phyloP scores from a whole-genome alignment of 2,797 vertebrate genomes.

The Acanthornis magna region DNA sequence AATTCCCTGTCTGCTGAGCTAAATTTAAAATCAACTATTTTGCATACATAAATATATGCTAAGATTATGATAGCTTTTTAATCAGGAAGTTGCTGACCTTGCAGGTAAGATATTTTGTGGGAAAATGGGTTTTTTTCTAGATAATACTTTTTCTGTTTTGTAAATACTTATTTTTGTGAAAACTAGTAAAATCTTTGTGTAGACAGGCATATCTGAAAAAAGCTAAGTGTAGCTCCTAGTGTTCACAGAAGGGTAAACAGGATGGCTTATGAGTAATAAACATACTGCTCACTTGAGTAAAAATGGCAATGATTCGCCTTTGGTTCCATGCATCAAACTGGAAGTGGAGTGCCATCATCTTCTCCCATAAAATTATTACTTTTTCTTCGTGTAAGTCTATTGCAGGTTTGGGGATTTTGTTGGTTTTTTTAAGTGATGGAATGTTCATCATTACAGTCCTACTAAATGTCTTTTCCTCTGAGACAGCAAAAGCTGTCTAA shows the following conservation, averaged over 20 bases:
- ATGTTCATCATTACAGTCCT: neutral
- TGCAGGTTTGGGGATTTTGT: neutral
- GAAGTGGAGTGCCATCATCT: neutral
- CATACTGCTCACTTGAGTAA: neutral
- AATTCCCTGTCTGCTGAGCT: neutral
- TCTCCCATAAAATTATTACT: neutral
- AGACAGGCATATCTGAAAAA: neutral
- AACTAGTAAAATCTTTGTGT: neutral
- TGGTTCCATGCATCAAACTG: neutral
- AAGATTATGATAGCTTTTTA: neutral
- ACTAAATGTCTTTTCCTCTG: neutral
- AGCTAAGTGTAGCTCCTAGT: neutral
- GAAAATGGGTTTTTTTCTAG: neutral
- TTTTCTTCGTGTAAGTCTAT: neutral
- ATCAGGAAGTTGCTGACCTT: neutral
- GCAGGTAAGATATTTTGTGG: neutral
- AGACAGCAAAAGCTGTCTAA: constrained; percentile 1
- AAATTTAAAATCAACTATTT: neutral
- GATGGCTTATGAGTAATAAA: neutral
- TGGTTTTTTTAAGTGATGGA: neutral
- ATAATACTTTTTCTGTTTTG: too few species aligned
- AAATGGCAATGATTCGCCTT: neutral
- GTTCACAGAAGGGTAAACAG: neutral
- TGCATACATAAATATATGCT: neutral
- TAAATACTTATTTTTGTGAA: neutral